Conservation (phyloP, 2,888 invertebrate genomes). For the Sisyra nigra region DNA sequence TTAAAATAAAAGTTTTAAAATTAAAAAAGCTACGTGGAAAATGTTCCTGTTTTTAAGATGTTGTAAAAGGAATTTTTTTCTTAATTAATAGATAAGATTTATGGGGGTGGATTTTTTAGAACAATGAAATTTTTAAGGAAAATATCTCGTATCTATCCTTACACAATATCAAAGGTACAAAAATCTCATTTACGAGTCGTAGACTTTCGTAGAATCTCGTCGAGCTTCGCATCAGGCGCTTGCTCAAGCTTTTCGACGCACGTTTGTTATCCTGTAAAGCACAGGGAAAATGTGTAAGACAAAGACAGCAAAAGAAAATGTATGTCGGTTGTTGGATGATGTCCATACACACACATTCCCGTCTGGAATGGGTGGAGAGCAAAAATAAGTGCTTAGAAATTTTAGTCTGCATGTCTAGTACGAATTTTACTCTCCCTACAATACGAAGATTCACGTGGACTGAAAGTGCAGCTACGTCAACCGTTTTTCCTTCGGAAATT, state of each 20-base stretch:
- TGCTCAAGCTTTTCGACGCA: conserved; percentile 5
- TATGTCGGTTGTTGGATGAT: conserved; percentile 1
- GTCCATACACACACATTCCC: not conserved
- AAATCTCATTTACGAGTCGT: conserved; percentile 10
- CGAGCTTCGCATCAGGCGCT: conserved; percentile 2
- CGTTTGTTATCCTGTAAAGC: conserved; percentile 1
- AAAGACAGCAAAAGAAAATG: not conserved
- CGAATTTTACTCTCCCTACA: conserved; percentile 6
- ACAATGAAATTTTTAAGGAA: not conserved
- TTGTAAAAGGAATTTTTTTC: conserved; percentile 2
- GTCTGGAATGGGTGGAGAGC: conserved; percentile 10
- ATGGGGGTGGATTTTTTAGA: no score
- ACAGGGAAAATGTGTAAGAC: not conserved
- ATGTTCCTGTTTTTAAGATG: no score
- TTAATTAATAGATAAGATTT: not conserved
- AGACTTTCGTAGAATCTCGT: conserved; percentile 8
- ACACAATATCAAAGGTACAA: conserved; percentile 8
- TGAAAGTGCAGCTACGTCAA: not conserved
- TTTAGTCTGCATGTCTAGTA: conserved; percentile 9
- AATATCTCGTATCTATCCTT: conserved; percentile 4
- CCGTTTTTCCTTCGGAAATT: not conserved
- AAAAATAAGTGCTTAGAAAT: conserved; percentile 10
- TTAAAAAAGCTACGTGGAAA: no score
- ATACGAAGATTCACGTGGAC: conserved; percentile 2
- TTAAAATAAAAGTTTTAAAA: no score